Base-by-base conservation (phyloP, 2,797 vertebrate species). In the Syngnathus rostellatus region DNA sequence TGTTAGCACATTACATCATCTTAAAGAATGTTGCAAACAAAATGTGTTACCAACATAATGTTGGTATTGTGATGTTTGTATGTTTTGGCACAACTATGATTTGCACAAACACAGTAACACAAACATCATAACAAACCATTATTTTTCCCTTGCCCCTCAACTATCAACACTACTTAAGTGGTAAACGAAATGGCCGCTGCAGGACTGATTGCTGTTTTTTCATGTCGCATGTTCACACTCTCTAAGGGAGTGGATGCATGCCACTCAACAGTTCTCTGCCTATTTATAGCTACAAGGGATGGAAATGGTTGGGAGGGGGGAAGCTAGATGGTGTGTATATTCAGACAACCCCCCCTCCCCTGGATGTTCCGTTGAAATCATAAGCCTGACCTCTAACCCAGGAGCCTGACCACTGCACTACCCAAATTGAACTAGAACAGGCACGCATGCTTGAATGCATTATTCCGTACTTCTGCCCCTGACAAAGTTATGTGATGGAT, bases 261-360 rank as follows among this genome's bases (percentile, higher is more conserved):
- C 83, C 88, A 85, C 59, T 46, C 83, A 81, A 78, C 81, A 85
- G 81, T 83, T 80, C 82, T 73, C 62, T 10, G 65, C n/a, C 86
- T 91, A 91, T 89, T 87, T 87, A 89, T 91, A 90, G 86, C 66
- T 17, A 31, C 2, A 31, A 82, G 83, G 78, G 79, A 84, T 77
- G 70, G 76, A 86, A 80, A 77, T 45, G 53, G 31, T 31, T 0
- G 31, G 78, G 14, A 1, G 78, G 71, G 73, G 70, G 77, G 74
- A 77, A 78, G 80, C 71, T 72, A 76, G 64, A 86, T 77, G 79
- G 79, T 41, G 78, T 41, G 87, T 88, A 88, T 85, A 86, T 85
- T 86, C 89, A 90, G 80, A 87, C 81, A 9, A 80, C 70, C 76
- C 80, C 68, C 77, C 25, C 81, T 67, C 76, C 81, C 69, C 62